phyloP scores from a whole-genome alignment of 2,797 vertebrate species.

The Propithecus deckenii region DNA sequence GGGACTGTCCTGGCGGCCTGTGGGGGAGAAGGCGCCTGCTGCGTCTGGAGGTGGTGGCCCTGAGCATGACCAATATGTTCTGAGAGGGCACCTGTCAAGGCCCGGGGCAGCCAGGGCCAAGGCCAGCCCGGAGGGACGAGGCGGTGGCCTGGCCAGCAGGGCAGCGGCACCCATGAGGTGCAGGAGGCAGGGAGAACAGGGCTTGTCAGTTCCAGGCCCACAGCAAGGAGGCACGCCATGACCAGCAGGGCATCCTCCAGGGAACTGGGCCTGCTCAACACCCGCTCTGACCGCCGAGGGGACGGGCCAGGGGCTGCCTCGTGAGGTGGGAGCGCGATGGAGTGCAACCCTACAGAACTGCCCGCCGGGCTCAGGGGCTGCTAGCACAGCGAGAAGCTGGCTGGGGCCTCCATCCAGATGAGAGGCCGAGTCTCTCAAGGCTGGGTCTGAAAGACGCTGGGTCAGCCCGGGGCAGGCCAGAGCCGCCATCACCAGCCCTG shows the following conservation, averaged over 20 bases:
- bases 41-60: not conserved
- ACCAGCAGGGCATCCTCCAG: accelerated
- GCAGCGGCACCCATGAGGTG: no score
- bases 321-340: accelerated
- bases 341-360: not conserved
- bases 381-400: not conserved
- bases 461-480: not conserved
- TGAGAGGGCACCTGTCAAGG: not conserved
- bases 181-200: not conserved
- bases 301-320: not conserved
- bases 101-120: not conserved
- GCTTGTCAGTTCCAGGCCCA: not conserved
- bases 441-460: not conserved
- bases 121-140: not conserved
- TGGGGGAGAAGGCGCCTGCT: accelerated
- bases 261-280: not conserved
- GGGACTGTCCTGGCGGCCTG: not conserved
- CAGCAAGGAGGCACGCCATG: not conserved
- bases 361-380: not conserved
- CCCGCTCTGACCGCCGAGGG: not conserved
- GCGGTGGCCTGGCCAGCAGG: not conserved
- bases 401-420: not conserved
- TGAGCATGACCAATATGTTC: no score
- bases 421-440: not conserved
- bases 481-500: not conserved